Evolutionary conservation across 2,113 vertebrate species (phyloP).

Genomic region (Perca schrenkii): DNA sequence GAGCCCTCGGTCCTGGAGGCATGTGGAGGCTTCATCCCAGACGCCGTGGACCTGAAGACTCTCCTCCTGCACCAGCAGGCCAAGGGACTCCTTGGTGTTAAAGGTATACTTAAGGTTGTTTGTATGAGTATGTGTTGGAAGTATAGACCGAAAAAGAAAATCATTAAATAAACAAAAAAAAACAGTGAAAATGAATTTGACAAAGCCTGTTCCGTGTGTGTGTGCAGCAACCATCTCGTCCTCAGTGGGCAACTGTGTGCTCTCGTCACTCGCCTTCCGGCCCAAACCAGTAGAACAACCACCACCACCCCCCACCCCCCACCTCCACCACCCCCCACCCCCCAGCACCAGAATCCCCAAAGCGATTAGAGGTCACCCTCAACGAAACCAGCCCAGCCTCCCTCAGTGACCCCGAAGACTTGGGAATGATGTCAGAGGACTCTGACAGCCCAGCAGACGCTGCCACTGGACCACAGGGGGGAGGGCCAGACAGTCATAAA

Average conservation of each 20-base stretch:
- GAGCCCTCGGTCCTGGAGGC: conserved; percentile 76
- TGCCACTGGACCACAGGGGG: not conserved
- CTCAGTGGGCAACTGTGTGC: conserved; percentile 78
- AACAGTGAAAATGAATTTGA: not conserved
- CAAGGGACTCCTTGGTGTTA: conserved; percentile 72
- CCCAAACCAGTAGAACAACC: conserved; percentile 60
- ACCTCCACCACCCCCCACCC: conserved; percentile 12
- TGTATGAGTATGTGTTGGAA: not conserved
- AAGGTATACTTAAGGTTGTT: conserved; percentile 59
- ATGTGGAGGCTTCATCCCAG: conserved; percentile 79
- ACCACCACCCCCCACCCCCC: not conserved
- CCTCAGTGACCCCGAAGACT: conserved; percentile 60
- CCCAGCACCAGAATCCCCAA: conserved; percentile 32
- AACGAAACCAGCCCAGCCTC: conserved; percentile 33
- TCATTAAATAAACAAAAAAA: not conserved
- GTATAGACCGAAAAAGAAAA: not conserved
- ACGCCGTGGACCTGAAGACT: conserved; percentile 73
- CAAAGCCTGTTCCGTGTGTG: not conserved
- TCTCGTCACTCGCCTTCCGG: conserved; percentile 75
- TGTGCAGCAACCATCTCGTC: conserved; percentile 77
- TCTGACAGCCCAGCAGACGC: conserved; percentile 16
- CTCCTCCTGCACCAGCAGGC: conserved; percentile 79
- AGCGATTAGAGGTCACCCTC: conserved; percentile 16
- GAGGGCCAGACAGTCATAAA: not conserved
- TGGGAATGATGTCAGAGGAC: conserved; percentile 64